Evolutionary conservation across 2,797 vertebrate genomes (phyloP), one percentile per base, ranked within the genome.

Genomic region (Acanthornis magna): DNA sequence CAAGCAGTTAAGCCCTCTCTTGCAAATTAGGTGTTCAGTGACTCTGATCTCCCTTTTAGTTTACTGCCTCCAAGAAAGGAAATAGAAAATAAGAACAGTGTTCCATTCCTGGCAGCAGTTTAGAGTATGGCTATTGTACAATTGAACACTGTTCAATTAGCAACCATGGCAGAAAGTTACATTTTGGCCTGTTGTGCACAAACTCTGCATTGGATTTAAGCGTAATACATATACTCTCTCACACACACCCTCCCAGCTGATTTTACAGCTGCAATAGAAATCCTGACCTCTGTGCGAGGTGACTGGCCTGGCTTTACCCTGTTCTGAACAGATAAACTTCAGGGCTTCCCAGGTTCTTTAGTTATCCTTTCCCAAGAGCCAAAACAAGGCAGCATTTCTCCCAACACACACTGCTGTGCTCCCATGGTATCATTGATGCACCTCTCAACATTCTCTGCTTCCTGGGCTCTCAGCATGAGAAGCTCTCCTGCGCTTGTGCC

Each of bases 391-490:
- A 30, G 26, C 8, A 45, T 73, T 79, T 30, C 26, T 53, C 27
- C 50, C 17, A 30, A 50, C 53, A 55, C 26, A 36, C 13, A 2
- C 73, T 53, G 57, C 48, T 32, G 50, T 21, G 7, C 32, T 53
- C 53, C 34, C 42, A 11, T 3, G 5, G 40, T 10, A 2, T 7
- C 2, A 1, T 17, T 66, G 4, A 14, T 0, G 4, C 1, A 0
- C 7, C 20, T 58, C 76, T 32, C 51, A 27, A 6, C 4, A 15
- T 17, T 9, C 51, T 38, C 60, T 65, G 83, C 78, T 18, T 15
- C 30, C 62, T 3, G 3, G 3, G 14, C 23, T 53, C 54, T 34
- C 38, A 12, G 50, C 13, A 21, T 0, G 0, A 19, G 34, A 51
- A 43, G 68, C 58, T 57, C 66, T 65, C 38, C 57, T n/a, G 30